Base-by-base conservation (phyloP, 2,888 invertebrate species). In the Nephrocerus scutellatus region DNA sequence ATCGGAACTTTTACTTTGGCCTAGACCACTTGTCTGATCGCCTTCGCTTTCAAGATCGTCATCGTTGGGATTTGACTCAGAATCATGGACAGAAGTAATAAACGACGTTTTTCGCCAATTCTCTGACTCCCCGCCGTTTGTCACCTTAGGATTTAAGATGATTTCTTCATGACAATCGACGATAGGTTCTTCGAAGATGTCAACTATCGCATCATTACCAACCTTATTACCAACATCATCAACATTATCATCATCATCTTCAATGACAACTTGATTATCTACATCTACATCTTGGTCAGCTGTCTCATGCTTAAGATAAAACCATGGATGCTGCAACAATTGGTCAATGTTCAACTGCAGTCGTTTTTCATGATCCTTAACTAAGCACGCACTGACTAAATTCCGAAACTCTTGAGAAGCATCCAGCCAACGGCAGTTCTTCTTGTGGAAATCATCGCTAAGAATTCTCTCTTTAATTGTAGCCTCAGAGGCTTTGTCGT, bases 121-220 rank as follows among this genome's bases (percentile, higher is more conserved):
- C n/a, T n/a, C n/a, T n/a, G n/a, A n/a, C n/a, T n/a, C n/a, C n/a
- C n/a, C n/a, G n/a, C n/a, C n/a, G n/a, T n/a, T n/a, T n/a, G n/a
- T n/a, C n/a, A n/a, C n/a, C n/a, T n/a, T n/a, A n/a, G n/a, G n/a
- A n/a, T n/a, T n/a, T n/a, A n/a, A n/a, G n/a, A n/a, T n/a, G n/a
- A n/a, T n/a, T n/a, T n/a, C n/a, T n/a, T n/a, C n/a, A n/a, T n/a
- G n/a, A n/a, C n/a, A n/a, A n/a, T n/a, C n/a, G n/a, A n/a, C n/a
- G n/a, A 84, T 83, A 56, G 81, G 79, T 13, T 75, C 67, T 34
- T 79, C 76, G 1, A 82, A 83, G 55, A 74, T 72, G 50, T 79
- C 75, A 66, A n/a, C n/a, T n/a, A 82, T 82, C 26, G 82, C 82
- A 54, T 74, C 73, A 82, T 80, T 22, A 6, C 22, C 14, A 3